phyloP scores from a whole-genome alignment of 2,888 invertebrate genomes.

The Dasypogon diadema region DNA sequence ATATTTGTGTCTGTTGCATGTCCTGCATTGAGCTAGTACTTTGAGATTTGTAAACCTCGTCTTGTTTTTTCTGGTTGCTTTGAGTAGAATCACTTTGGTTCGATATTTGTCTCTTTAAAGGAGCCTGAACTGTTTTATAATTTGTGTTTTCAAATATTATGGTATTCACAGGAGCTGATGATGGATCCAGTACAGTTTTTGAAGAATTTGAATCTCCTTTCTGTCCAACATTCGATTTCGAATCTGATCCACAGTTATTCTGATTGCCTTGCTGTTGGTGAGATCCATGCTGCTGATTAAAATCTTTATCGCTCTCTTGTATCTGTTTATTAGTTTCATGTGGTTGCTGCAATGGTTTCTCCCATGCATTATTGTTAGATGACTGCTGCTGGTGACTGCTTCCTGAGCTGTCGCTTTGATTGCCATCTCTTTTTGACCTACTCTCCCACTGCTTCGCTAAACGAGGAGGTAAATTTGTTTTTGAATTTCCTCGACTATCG shows the following conservation, averaged over 20 bases:
- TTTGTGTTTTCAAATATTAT: slow-evolving; percentile 94
- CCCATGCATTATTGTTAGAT: slow-evolving; percentile 78
- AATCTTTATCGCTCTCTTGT: slow-evolving; percentile 48
- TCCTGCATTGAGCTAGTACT: slow-evolving; percentile 59
- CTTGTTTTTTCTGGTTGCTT: slow-evolving; percentile 55
- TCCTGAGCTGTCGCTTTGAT: slow-evolving; percentile 24
- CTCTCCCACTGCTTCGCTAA: slow-evolving; percentile 81
- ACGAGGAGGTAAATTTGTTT: slow-evolving; percentile 79
- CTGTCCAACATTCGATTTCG: slow-evolving; percentile 12
- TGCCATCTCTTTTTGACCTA: slow-evolving; percentile 67
- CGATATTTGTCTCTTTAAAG: slow-evolving; percentile 69
- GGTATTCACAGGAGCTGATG: slow-evolving; percentile 85
- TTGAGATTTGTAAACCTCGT: slow-evolving; percentile 56
- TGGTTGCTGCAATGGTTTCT: slow-evolving; percentile 76
- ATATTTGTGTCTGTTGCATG: slow-evolving; percentile 67
- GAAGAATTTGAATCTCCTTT: slow-evolving; percentile 48
- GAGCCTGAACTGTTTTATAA: slow-evolving; percentile 78
- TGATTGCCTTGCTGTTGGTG: slow-evolving; percentile 49
- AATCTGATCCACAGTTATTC: not conserved
- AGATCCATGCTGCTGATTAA: slow-evolving; percentile 1
- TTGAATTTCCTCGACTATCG: slow-evolving; percentile 67
- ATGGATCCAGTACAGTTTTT: slow-evolving; percentile 74
- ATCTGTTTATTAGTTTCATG: slow-evolving; percentile 58
- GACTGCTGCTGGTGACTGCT: slow-evolving; percentile 32
- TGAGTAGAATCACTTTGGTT: slow-evolving; percentile 57